Base-by-base conservation (phyloP, 2,888 invertebrate species). In the Agrochola litura region DNA sequence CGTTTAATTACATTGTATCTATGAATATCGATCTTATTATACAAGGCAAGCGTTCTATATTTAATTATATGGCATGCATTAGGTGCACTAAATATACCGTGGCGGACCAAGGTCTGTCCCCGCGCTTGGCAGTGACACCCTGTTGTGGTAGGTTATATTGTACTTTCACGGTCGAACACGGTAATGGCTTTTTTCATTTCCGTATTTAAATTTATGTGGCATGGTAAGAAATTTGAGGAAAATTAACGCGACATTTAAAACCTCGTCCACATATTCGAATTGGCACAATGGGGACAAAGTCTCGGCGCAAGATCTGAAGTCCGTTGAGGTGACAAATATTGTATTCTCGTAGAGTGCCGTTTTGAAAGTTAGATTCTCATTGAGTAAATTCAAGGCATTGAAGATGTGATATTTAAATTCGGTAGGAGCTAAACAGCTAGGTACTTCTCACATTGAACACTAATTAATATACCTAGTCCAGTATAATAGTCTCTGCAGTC, bases 71-170 rank as follows among this genome's bases (percentile, higher is more conserved):
- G 70, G 74, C 86, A 87, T 91, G 87, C 89, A 89, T 88, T 88
- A 84, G 83, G 68, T 81, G 82, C 81, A 81, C 83, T 92, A 89
- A 89, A 92, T 90, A 92, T 90, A 92, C 79, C 61, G 12, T 58
- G 25, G 54, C 78, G 67, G 65, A 25, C 54, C 84, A 86, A 88
- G 86, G 83, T 79, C 67, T 72, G 86, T 69, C 90, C 89, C 87
- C 87, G 89, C 64, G 76, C 83, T 84, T 85, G 87, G 80, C 87
- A 89, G 86, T 89, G 88, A 82, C 86, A 84, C 77, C 66, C 71
- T 73, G 67, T 41, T 66, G 58, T 85, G 16, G 41, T 49, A 73
- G 52, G 78, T 76, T 78, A 71, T 77, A 61, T 83, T 74, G 65
- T 75, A 82, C 63, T 76, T 79, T 84, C 86, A 84, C 41, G 72